Evolutionary conservation across 2,113 vertebrate species (phyloP).

Genomic region (Ctenodactylus gundi): DNA sequence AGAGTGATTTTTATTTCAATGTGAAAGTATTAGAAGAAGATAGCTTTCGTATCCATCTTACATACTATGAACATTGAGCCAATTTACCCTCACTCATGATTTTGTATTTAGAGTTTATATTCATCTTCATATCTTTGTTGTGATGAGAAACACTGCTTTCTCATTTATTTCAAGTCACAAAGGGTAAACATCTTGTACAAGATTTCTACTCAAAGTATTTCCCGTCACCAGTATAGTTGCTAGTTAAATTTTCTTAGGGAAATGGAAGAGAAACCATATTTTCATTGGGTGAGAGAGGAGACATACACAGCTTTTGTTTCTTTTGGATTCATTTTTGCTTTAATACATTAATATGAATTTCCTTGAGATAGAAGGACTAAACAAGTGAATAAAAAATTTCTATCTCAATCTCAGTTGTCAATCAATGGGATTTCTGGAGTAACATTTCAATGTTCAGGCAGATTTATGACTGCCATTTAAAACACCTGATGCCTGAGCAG

Average conservation of each 20-base stretch:
- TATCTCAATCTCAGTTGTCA: constrained; percentile 60
- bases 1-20: background rate
- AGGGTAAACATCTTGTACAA: background rate
- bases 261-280: background rate
- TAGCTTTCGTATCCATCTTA: background rate
- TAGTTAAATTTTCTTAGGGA: too few relatives aligned
- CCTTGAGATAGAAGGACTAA: background rate
- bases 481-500: constrained; percentile 61
- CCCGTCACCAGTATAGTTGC: constrained; percentile 1
- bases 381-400: constrained; percentile 15
- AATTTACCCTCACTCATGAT: background rate
- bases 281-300: background rate
- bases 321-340: rapidly evolving
- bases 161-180: background rate
- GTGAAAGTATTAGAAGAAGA: background rate
- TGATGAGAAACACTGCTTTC: background rate
- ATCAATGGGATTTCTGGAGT: constrained; percentile 12
- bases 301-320: background rate
- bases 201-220: background rate
- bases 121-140: background rate
- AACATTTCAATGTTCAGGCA: constrained; percentile 58
- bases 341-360: background rate
- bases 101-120: background rate
- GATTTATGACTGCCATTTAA: constrained; percentile 61
- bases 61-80: background rate